Base-by-base conservation (phyloP, 2,797 vertebrate genomes). In the Ctenopoma kingsleyae region DNA sequence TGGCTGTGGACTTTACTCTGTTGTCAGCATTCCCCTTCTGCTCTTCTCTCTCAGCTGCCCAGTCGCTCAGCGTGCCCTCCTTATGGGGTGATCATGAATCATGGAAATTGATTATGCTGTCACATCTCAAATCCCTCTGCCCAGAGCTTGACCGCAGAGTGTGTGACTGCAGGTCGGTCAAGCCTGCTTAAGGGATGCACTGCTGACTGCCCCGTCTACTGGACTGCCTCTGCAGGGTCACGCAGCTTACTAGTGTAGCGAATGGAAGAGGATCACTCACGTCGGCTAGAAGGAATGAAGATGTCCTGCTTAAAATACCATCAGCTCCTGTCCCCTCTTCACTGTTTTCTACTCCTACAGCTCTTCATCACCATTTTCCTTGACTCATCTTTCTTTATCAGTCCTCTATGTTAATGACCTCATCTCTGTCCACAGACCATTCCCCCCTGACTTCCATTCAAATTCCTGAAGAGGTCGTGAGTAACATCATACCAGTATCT, bases 41-140 rank as follows among this genome's bases (percentile, higher is more conserved):
- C 65, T 85, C 87, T 89, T 86, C 72, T 80, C 82, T 85, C 86
- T 91, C 90, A 87, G 87, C 88, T 90, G 90, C 82, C 89, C 76
- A 7, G 77, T 86, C 52, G 50, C 82, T 90, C 86, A 82, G 77
- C 68, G 41, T 57, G 62, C 62, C 83, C 83, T 92, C 82, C 83
- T 80, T 87, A 82, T 25, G 41, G 81, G 75, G 68, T 57, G 69
- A 87, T 86, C 90, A 91, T 92, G 89, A 92, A 94, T 94, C 92
- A 93, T 83, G 68, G 81, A 91, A 93, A 94, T 93, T 89, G 91
- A 94, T 94, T 89, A 89, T 67, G 85, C 92, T 94, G 92, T 94
- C 92, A 94, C 87, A 74, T 90, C 82, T 90, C 86, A 92, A 92
- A 89, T 91, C 87, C 89, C 86, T 36, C 73, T 80, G 79, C 76